Evolutionary conservation across 2,797 vertebrate genomes (phyloP), one percentile per base, ranked within the genome.

Genomic region (Eutrigla gurnardus): DNA sequence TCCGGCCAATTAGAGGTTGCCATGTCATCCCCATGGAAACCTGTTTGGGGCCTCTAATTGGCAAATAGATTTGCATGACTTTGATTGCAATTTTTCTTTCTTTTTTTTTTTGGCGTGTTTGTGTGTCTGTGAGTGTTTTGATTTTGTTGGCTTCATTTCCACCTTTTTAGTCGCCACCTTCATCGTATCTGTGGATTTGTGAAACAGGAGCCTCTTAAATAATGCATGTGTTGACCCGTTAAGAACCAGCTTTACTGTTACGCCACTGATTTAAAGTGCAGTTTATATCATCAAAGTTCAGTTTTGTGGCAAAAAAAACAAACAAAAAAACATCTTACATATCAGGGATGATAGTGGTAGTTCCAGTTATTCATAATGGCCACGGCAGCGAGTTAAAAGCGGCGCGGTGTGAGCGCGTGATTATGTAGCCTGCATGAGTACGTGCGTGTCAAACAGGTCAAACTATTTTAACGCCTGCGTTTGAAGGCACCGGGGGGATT

Each of bases 1-100:
- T 93, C 79, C 78, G 62, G 83, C 91, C 92, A 93, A 94, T 95
- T 93, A 93, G 80, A 89, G 79, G 53, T 85, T 90, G 77, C 89
- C 64, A 86, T 92, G 93, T 91, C 85, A 92, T 94, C 93, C 91
- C 88, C 88, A 84, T 74, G 86, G 91, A 92, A 94, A 93, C 86
- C 70, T 91, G 86, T 90, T 89, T 88, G 80, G 74, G 72, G 57
- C 82, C 25, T 70, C 83, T 93, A 94, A 95, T 94, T 94, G 92
- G 91, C 71, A 78, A 81, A 83, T 66, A 75, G 76, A 95, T 95
- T 94, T 95, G 92, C 93, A 94, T 94, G 69, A 86, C 92, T 95
- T 95, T 94, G 92, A 94, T 93, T 90, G 77, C 12, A 73, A 78
- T 69, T 80, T 84, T 76, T 80, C 52, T 36, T 50, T 8, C 9